Conservation (phyloP, 92 coral and sea anemone species). For the Virgularia gustaviana region DNA sequence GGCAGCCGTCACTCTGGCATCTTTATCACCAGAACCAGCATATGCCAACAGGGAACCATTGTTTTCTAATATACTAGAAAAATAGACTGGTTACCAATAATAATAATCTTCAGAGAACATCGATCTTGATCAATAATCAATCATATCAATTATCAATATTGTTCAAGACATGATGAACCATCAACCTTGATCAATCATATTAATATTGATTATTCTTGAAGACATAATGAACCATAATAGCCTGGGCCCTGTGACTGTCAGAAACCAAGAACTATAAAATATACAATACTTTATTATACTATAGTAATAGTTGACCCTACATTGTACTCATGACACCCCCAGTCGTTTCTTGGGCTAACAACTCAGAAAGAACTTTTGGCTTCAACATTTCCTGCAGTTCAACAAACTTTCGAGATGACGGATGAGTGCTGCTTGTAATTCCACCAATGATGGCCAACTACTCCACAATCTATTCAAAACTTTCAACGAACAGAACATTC, state of each 20-base stretch:
- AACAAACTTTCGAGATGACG: slow-evolving; percentile 1
- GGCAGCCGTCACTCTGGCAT: slow-evolving; percentile 93
- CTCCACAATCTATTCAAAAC: no score
- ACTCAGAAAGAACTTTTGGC: slow-evolving; percentile 88
- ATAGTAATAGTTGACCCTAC: slow-evolving; percentile 43
- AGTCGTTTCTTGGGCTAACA: slow-evolving; percentile 82
- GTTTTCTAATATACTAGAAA: slow-evolving; percentile 66
- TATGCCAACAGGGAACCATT: slow-evolving; percentile 85
- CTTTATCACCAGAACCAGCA: slow-evolving; percentile 91
- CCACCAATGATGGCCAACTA: slow-evolving; percentile 36
- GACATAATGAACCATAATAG: no score
- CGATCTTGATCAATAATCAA: no score
- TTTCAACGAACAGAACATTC: no score
- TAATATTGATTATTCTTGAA: no score
- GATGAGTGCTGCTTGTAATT: not conserved
- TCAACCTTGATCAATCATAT: no score
- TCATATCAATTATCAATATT: no score
- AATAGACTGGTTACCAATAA: no score
- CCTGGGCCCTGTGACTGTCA: no score
- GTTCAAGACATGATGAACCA: no score
- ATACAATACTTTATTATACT: not conserved
- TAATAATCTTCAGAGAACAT: no score
- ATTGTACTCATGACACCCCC: slow-evolving; percentile 85
- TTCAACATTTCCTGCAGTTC: slow-evolving; percentile 66
- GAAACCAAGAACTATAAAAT: not conserved